Conservation (phyloP, 1,140 invertebrate genomes). For the Drosophila ambigua region DNA sequence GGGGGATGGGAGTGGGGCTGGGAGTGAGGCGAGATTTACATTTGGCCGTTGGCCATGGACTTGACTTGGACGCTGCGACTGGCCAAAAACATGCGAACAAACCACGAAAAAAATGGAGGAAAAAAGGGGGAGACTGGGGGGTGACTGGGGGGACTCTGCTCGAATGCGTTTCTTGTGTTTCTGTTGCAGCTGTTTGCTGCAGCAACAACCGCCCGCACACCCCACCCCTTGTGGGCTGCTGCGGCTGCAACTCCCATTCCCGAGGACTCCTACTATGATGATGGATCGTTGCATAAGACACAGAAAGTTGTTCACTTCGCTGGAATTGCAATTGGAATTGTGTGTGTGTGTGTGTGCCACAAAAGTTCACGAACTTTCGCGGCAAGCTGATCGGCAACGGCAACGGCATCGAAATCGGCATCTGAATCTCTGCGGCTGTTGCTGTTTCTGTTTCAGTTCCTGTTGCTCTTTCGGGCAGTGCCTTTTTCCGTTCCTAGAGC, state of each 20-base stretch:
- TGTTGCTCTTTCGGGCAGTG: not conserved
- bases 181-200: constrained; percentile 21
- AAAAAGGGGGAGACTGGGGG: not conserved
- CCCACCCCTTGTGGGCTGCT: not conserved
- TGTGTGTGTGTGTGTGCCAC: constrained; percentile 40
- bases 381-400: not conserved
- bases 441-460: not conserved
- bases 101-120: constrained; percentile 32
- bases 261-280: constrained; percentile 43
- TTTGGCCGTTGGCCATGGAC: constrained; percentile 68
- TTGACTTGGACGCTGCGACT: constrained; percentile 37
- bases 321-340: constrained; percentile 45
- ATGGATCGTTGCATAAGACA: constrained; percentile 74
- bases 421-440: not conserved
- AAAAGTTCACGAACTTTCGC: constrained; percentile 49
- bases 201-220: too few species aligned
- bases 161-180: constrained; percentile 79
- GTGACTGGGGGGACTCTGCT: constrained; percentile 11
- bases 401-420: not conserved
- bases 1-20: not conserved
- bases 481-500: constrained; percentile 1
- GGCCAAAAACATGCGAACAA: constrained; percentile 78
- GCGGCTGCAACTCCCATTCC: constrained; percentile 43
- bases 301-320: constrained; percentile 33
- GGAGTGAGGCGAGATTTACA: constrained; percentile 54